phyloP scores from a whole-genome alignment of 2,113 vertebrate genomes.

The Cepphus grylle region DNA sequence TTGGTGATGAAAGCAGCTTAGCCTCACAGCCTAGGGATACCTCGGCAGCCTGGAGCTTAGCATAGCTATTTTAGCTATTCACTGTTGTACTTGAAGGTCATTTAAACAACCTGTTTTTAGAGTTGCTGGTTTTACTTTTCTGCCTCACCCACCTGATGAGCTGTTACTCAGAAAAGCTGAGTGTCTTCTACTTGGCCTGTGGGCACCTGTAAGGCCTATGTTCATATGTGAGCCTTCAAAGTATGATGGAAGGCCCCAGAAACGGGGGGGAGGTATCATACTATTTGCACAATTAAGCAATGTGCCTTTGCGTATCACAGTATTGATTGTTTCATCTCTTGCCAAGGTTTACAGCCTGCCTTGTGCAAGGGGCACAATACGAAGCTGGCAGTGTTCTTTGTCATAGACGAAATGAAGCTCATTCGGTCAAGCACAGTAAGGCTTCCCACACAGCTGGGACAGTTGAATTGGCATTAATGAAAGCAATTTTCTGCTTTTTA shows the following conservation, averaged over 20 bases:
- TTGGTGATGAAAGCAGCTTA: neutral
- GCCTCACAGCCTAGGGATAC: neutral
- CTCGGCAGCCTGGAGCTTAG: neutral
- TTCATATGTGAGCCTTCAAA: neutral
- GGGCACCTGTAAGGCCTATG: neutral
- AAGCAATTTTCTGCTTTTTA: neutral
- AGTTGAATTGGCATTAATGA: neutral
- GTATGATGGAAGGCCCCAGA: neutral
- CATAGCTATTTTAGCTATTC: neutral
- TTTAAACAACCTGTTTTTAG: neutral
- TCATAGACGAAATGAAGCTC: neutral
- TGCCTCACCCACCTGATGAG: neutral
- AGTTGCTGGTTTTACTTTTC: neutral
- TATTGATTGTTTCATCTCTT: neutral
- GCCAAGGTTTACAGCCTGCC: neutral
- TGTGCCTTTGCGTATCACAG: neutral
- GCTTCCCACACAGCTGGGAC: neutral
- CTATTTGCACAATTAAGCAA: neutral
- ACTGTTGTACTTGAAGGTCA: neutral
- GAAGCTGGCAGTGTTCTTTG: neutral
- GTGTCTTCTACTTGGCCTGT: neutral
- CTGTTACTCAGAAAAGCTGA: neutral
- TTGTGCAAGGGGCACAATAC: neutral
- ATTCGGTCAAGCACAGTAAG: neutral
- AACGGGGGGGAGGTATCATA: fast-evolving